Evolutionary conservation across 2,113 vertebrate species (phyloP).

Genomic region (Trematomus loennbergii): DNA sequence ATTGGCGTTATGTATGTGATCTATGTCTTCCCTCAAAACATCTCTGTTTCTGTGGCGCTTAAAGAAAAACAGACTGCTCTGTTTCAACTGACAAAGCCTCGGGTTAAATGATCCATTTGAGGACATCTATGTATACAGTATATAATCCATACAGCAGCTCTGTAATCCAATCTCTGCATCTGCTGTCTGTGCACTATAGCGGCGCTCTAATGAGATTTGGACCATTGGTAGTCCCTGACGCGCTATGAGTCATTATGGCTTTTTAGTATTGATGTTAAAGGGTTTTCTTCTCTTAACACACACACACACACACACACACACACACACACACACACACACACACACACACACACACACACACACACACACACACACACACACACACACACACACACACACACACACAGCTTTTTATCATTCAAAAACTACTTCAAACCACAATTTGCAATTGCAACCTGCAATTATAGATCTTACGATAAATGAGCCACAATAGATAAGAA

Average conservation of each 20-base stretch:
- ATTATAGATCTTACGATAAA: slow-evolving; percentile 7
- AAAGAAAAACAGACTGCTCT: slow-evolving; percentile 39
- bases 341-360: not conserved
- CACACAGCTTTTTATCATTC: slow-evolving; percentile 1
- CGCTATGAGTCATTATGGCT: slow-evolving; percentile 25
- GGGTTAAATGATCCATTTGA: slow-evolving; percentile 46
- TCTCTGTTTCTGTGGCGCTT: slow-evolving; percentile 27
- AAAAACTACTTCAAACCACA: not conserved
- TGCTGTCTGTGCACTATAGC: not conserved
- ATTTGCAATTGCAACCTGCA: too few relatives aligned
- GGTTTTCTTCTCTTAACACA: not conserved
- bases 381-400: not conserved
- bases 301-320: too few relatives aligned
- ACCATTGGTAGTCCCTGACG: not conserved
- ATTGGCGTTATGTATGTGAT: slow-evolving; percentile 34
- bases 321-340: not conserved
- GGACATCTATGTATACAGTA: not conserved
- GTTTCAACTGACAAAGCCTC: slow-evolving; percentile 15
- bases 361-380: not conserved
- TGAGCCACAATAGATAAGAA: not conserved
- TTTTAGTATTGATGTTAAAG: slow-evolving; percentile 31
- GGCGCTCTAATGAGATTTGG: slow-evolving; percentile 8
- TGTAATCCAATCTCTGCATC: slow-evolving; percentile 35
- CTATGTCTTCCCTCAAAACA: slow-evolving; percentile 22
- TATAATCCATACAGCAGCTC: slow-evolving; percentile 26